Percentiles rank a stretch among this genome's conserved stretches.
Evolutionary conservation across 2,797 vertebrate genomes (phyloP).

Genomic region (Streptopelia turtur): DNA sequence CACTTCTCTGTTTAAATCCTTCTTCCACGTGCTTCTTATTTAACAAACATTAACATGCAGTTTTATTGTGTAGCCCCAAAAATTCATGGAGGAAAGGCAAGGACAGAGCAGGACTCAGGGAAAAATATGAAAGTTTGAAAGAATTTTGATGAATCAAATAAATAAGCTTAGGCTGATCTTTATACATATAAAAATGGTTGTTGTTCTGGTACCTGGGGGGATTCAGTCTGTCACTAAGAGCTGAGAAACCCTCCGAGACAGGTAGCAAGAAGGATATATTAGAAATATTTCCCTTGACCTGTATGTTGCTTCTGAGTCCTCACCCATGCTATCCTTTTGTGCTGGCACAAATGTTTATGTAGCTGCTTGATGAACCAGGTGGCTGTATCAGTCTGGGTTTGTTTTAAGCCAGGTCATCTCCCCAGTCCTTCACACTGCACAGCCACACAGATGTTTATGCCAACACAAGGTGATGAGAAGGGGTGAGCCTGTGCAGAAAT

Average conservation of each 20-base stretch:
- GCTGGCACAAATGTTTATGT: background rate
- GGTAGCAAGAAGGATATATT: background rate
- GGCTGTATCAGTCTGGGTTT: background rate
- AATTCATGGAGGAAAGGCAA: background rate
- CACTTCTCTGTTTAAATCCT: background rate
- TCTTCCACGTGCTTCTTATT: background rate
- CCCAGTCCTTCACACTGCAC: background rate
- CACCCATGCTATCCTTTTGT: accelerated
- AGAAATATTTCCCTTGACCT: background rate
- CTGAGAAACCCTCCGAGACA: background rate
- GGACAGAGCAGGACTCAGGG: background rate
- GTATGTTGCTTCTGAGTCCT: background rate
- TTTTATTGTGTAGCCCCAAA: background rate
- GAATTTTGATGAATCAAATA: background rate
- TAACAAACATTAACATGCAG: background rate
- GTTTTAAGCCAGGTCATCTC: background rate
- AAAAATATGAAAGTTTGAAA: background rate
- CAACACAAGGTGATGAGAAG: background rate
- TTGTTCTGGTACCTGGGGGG: background rate
- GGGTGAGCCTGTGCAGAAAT: background rate
- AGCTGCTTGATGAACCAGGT: background rate
- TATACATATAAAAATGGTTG: background rate
- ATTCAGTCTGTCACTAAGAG: background rate
- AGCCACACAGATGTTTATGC: background rate
- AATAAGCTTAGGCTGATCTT: background rate